Conservation (phyloP, 2,113 vertebrate genomes). For the Sinocyclocheilus grahami region DNA sequence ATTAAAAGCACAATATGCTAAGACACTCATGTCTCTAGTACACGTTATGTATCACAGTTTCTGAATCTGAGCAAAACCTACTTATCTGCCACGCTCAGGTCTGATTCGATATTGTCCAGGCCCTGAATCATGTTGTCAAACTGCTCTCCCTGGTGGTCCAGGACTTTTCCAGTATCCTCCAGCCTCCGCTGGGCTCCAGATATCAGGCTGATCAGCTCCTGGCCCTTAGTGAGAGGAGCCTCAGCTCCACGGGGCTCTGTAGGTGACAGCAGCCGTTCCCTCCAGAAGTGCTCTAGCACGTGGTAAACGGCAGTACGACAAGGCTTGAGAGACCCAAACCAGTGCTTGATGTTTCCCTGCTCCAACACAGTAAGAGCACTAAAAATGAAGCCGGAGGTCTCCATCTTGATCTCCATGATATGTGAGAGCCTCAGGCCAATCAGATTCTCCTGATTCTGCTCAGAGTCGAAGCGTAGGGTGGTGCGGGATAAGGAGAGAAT, state of each 20-base stretch:
- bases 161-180: conserved; percentile 84
- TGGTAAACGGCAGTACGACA: conserved; percentile 86
- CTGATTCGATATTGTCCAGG: conserved; percentile 89
- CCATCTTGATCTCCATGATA: conserved; percentile 87
- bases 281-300: conserved; percentile 94
- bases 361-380: conserved; percentile 89
- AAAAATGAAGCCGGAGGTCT: conserved; percentile 89
- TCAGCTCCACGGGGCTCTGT: conserved; percentile 46
- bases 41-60: background rate
- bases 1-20: too few relatives aligned
- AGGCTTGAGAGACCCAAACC: conserved; percentile 92
- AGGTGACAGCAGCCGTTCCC: conserved; percentile 79
- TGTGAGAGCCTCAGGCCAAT: conserved; percentile 75
- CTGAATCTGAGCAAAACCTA: conserved; percentile 55
- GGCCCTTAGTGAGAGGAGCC: conserved; percentile 74
- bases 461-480: conserved; percentile 76
- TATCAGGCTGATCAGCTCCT: conserved; percentile 79
- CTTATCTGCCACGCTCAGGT: conserved; percentile 92
- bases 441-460: conserved; percentile 70
- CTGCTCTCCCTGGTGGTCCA: conserved; percentile 90
- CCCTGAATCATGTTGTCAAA: conserved; percentile 85
- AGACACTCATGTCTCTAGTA: background rate
- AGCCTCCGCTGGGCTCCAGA: conserved; percentile 80
- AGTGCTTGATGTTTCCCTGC: conserved; percentile 83
- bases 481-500: conserved; percentile 78